phyloP scores from a whole-genome alignment of 2,888 invertebrate genomes.

The Lapara coniferarum region DNA sequence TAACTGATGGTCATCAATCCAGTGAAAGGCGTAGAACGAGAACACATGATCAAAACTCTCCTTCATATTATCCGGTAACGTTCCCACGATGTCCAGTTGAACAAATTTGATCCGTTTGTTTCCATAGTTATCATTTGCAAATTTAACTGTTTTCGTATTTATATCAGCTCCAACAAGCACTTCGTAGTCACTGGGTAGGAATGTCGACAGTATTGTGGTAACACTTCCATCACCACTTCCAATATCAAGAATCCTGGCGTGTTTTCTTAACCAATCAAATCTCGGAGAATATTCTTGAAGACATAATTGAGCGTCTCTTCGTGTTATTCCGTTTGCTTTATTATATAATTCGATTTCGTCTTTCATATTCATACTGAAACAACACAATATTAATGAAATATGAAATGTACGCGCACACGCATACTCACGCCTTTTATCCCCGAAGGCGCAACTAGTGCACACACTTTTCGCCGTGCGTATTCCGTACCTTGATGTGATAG shows the following conservation, averaged over 20 bases:
- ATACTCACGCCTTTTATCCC: too few species aligned
- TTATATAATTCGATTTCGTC: constrained; percentile 22
- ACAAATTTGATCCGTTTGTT: constrained; percentile 21
- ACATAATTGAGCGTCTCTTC: constrained; percentile 2
- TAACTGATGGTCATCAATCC: constrained; percentile 31
- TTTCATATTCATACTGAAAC: constrained; percentile 26
- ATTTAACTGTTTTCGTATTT: constrained; percentile 22
- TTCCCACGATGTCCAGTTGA: constrained; percentile 20
- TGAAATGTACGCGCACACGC: too few species aligned
- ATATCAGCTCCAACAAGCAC: constrained; percentile 24
- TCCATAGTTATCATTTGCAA: constrained; percentile 19
- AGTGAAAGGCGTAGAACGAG: constrained; percentile 28
- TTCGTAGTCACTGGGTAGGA: constrained; percentile 25
- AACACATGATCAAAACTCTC: constrained; percentile 28
- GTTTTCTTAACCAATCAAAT: constrained; percentile 23
- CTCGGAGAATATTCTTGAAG: constrained; percentile 24
- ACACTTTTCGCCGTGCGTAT: too few species aligned
- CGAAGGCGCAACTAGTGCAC: too few species aligned
- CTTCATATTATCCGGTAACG: constrained; percentile 22
- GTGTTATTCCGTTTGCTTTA: constrained; percentile 3
- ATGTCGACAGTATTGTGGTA: constrained; percentile 25
- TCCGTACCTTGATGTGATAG: too few species aligned
- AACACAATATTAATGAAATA: neutral
- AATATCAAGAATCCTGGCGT: constrained; percentile 27
- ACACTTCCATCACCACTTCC: constrained; percentile 34